A percentile compares a stretch with the other conserved stretches of the same genome.
Evolutionary conservation across 2,113 vertebrate genomes (phyloP).

Genomic region (Odontophorus gujanensis): DNA sequence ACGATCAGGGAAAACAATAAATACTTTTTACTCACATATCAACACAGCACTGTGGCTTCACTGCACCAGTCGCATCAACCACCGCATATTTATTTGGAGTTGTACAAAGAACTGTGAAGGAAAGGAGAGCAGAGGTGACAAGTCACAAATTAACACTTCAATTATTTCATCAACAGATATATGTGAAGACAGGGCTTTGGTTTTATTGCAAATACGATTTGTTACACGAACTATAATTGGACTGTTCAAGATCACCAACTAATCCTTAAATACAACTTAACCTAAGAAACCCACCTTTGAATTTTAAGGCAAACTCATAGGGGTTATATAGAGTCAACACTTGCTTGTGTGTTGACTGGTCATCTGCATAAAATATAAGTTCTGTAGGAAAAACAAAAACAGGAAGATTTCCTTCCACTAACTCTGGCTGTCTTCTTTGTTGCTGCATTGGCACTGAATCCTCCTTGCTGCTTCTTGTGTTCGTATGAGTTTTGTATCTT

Average conservation of each 20-base stretch:
- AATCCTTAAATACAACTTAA: constrained; percentile 63
- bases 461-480: constrained; percentile 80
- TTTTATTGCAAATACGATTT: not conserved
- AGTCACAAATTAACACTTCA: not conserved
- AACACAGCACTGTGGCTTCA: constrained; percentile 97
- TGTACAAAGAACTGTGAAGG: constrained; percentile 93
- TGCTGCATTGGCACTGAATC: constrained; percentile 98
- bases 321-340: constrained; percentile 99
- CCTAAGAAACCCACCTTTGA: constrained; percentile 92
- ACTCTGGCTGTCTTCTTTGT: constrained; percentile 96
- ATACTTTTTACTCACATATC: constrained; percentile 91
- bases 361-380: constrained; percentile 96
- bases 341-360: constrained; percentile 97
- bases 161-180: not conserved
- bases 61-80: constrained; percentile 94
- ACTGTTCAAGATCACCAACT: constrained; percentile 39
- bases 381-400: constrained; percentile 99
- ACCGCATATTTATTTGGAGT: constrained; percentile 97
- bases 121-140: constrained; percentile 57
- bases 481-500: constrained; percentile 77
- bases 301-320: constrained; percentile 99
- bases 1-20: not conserved
- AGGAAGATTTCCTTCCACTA: constrained; percentile 99
- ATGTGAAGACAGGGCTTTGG: accelerated
- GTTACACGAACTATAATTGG: constrained; percentile 18